Conservation (phyloP, 35 echinoderm and acorn worm species). For the Ophioderma brevispina region DNA sequence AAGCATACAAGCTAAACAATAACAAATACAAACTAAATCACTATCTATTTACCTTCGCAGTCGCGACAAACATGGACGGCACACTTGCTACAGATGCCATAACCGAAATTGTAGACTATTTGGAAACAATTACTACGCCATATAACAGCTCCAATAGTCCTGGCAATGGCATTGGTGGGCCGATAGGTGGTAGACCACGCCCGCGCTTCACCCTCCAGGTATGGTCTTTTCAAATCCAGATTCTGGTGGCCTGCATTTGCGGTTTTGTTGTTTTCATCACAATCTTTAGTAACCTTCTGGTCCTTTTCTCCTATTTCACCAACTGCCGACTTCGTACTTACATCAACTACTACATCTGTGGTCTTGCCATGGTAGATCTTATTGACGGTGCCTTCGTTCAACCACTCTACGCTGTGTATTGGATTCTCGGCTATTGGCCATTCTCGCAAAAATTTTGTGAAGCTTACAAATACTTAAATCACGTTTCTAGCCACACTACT, state of each 20-base stretch:
- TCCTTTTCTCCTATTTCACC: slow-evolving; percentile 35
- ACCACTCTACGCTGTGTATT: not conserved
- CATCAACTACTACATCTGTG: slow-evolving; percentile 55
- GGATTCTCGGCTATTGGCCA: slow-evolving; percentile 19
- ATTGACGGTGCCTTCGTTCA: slow-evolving; percentile 18
- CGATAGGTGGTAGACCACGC: not conserved
- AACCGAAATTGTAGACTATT: not conserved
- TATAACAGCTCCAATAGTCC: not conserved
- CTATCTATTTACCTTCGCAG: no score
- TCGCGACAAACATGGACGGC: no score
- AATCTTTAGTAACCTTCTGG: slow-evolving; percentile 34
- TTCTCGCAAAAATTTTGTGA: not conserved
- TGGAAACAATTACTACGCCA: not conserved
- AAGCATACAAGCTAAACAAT: no score
- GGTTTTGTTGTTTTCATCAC: not conserved
- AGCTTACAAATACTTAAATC: slow-evolving; percentile 2
- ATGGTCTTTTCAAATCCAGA: slow-evolving; percentile 7
- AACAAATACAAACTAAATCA: no score
- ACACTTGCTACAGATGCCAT: no score
- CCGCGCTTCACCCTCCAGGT: slow-evolving; percentile 42
- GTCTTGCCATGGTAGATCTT: slow-evolving; percentile 54
- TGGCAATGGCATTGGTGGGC: not conserved
- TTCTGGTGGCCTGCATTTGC: not conserved
- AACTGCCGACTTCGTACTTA: slow-evolving; percentile 29
- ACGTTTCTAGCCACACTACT: not conserved